Percentiles rank a stretch among this genome's conserved stretches.
Conservation (phyloP, 2,888 invertebrate species). For the Drosophila gaucha region DNA sequence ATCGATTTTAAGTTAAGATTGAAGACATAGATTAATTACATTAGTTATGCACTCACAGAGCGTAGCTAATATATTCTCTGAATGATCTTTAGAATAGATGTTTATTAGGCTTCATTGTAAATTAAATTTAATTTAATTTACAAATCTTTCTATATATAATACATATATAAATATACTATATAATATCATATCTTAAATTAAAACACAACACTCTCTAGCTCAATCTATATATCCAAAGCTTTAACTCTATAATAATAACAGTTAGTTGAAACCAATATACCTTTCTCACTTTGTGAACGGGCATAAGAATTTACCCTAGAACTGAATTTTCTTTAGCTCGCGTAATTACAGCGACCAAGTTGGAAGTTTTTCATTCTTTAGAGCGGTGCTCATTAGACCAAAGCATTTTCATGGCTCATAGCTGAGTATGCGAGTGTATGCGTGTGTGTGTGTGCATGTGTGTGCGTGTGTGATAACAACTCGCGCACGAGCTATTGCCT, state of each 20-base stretch:
- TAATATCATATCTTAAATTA: too few relatives aligned
- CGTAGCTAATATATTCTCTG: too few relatives aligned
- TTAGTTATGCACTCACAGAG: too few relatives aligned
- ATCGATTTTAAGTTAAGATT: too few relatives aligned
- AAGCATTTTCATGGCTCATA: slow-evolving; percentile 65
- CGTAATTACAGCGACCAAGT: slow-evolving; percentile 66
- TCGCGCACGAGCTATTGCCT: slow-evolving; percentile 69
- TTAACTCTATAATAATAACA: not conserved
- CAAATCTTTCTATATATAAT: too few relatives aligned
- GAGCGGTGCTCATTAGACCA: slow-evolving; percentile 75
- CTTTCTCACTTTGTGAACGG: not conserved
- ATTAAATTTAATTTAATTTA: too few relatives aligned
- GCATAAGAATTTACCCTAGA: slow-evolving; percentile 36
- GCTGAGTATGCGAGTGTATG: slow-evolving; percentile 15
- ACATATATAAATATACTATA: too few relatives aligned
- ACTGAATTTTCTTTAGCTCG: slow-evolving; percentile 67
- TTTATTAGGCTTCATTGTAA: not conserved
- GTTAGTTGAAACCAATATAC: not conserved
- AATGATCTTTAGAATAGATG: not conserved
- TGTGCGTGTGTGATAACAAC: slow-evolving; percentile 55
- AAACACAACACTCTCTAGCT: too few relatives aligned
- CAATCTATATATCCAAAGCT: not conserved
- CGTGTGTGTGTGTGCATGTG: slow-evolving; percentile 26
- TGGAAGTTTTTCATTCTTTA: slow-evolving; percentile 62
- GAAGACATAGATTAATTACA: too few relatives aligned